Percentiles rank a stretch among this genome's conserved stretches.
Conservation (phyloP, 2,113 vertebrate species). For the Miniopterus natalensis region DNA sequence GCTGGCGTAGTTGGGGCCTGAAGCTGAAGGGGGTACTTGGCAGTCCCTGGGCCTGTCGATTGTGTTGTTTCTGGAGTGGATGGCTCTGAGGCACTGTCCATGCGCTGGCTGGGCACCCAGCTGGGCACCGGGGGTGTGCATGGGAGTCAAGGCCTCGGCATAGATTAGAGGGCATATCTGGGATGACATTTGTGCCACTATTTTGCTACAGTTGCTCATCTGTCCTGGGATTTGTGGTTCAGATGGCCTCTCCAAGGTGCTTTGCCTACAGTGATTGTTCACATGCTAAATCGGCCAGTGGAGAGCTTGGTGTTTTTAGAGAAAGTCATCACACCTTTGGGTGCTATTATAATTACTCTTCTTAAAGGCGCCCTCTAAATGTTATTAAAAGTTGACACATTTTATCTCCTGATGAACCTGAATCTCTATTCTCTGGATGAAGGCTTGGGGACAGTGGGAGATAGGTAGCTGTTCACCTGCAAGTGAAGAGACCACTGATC, state of each 20-base stretch:
- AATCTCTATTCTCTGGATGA: neutral
- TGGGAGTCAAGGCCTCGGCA: accelerated
- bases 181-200: neutral
- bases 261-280: neutral
- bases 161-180: neutral
- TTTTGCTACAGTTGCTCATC: neutral
- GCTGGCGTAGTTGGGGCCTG: neutral
- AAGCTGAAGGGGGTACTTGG: too few relatives aligned
- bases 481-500: neutral
- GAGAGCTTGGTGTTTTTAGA: constrained; percentile 16
- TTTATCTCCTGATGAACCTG: neutral
- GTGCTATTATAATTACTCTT: constrained; percentile 42
- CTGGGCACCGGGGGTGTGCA: too few relatives aligned
- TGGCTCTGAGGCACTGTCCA: neutral
- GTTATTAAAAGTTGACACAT: constrained; percentile 9
- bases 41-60: neutral
- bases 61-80: neutral
- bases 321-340: neutral
- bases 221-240: constrained; percentile 8
- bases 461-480: neutral
- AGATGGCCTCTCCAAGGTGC: neutral
- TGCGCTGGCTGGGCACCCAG: neutral
- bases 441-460: neutral
- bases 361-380: constrained; percentile 29
- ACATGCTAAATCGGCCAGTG: neutral